phyloP scores from a whole-genome alignment of 2,113 vertebrate species.

The Leuciscus idus region DNA sequence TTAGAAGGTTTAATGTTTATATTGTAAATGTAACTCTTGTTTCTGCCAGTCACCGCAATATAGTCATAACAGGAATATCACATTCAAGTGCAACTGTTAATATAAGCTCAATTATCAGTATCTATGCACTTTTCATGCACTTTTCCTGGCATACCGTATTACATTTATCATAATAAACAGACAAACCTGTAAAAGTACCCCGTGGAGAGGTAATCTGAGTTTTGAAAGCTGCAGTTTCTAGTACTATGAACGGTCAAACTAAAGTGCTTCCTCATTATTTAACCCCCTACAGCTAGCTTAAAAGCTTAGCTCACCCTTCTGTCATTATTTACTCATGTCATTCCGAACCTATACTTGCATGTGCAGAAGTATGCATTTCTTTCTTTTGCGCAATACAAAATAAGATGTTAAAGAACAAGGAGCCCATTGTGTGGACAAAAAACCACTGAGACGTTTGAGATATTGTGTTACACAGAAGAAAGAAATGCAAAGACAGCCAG shows the following conservation, averaged over 20 bases:
- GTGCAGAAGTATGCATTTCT: neutral
- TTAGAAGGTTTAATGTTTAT: neutral
- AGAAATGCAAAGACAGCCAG: too few relatives aligned
- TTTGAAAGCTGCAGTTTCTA: neutral
- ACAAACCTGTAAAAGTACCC: neutral
- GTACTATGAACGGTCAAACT: neutral
- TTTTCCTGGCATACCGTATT: neutral
- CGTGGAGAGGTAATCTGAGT: neutral
- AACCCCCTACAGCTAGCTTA: neutral
- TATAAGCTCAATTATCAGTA: slow-evolving; percentile 6
- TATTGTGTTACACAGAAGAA: too few relatives aligned
- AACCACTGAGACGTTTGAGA: too few relatives aligned
- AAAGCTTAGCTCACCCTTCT: neutral
- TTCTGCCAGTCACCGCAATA: neutral
- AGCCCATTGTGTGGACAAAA: neutral
- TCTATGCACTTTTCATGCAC: neutral
- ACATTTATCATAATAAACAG: neutral
- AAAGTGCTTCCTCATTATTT: neutral
- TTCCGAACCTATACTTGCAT: neutral
- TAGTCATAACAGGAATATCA: neutral
- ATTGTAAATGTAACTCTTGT: neutral
- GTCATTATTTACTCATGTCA: neutral
- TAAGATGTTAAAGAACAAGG: neutral
- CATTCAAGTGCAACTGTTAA: neutral
- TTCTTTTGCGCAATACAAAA: neutral